A percentile compares a stretch with the other conserved stretches of the same genome.
Conservation (phyloP, 2,888 invertebrate species). For the Andrena praecox region DNA sequence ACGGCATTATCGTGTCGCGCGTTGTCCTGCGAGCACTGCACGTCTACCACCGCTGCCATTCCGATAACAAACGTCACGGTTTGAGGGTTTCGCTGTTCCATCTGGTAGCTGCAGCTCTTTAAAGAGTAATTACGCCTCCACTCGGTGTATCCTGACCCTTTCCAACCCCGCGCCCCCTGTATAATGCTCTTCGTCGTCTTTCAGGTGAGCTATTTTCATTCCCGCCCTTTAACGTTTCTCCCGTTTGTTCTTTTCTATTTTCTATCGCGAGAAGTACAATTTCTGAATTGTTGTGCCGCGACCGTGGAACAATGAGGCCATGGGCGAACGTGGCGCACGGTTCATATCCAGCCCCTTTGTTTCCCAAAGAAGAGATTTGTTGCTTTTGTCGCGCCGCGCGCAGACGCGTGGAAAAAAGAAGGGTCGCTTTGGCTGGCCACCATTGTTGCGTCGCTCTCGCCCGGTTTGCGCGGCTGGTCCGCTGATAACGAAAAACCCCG, state of each 20-base stretch:
- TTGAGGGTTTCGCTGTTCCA: slow-evolving; percentile 41
- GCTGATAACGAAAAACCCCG: slow-evolving; percentile 25
- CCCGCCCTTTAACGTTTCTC: slow-evolving; percentile 22
- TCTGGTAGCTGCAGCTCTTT: slow-evolving; percentile 34
- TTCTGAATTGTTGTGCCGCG: slow-evolving; percentile 41
- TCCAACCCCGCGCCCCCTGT: background rate
- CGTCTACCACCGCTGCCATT: slow-evolving; percentile 27
- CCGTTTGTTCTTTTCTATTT: background rate
- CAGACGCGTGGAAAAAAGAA: slow-evolving; percentile 48
- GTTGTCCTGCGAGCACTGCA: slow-evolving; percentile 34
- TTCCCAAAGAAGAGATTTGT: slow-evolving; percentile 40
- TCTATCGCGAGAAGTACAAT: slow-evolving; percentile 26
- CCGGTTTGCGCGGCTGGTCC: background rate
- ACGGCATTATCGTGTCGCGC: slow-evolving; percentile 58
- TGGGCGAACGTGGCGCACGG: slow-evolving; percentile 43
- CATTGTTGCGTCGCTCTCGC: slow-evolving; percentile 50
- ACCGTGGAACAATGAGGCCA: slow-evolving; percentile 45
- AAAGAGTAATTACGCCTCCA: slow-evolving; percentile 51
- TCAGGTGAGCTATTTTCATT: slow-evolving; percentile 37
- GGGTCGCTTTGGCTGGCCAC: slow-evolving; percentile 23
- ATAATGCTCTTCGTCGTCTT: slow-evolving; percentile 37
- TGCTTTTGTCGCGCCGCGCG: slow-evolving; percentile 58
- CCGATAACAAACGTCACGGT: slow-evolving; percentile 63
- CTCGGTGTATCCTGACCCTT: slow-evolving; percentile 16
- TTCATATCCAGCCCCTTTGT: slow-evolving; percentile 48